Conservation (phyloP, 2,888 invertebrate species). For the Chloromyia formosa region DNA sequence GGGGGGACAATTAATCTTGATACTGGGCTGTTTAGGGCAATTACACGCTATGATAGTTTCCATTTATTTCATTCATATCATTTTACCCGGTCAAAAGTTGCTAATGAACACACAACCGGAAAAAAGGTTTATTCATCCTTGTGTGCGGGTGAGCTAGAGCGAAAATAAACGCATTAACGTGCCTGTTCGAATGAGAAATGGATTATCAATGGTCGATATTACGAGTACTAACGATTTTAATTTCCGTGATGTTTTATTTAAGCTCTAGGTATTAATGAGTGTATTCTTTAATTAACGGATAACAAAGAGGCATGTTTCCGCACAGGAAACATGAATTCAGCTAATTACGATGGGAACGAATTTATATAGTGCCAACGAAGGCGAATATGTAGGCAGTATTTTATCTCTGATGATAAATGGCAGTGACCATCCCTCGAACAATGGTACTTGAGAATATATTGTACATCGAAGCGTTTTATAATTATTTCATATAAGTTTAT, state of each 20-base stretch:
- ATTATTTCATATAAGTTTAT: too few relatives aligned
- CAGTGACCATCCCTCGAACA: too few relatives aligned
- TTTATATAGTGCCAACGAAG: too few relatives aligned
- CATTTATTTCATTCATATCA: slow-evolving; percentile 20
- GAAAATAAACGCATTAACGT: slow-evolving; percentile 7
- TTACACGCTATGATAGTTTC: slow-evolving; percentile 21
- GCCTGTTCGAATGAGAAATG: neutral
- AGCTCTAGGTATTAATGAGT: too few relatives aligned
- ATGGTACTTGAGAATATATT: too few relatives aligned
- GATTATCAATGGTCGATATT: slow-evolving; percentile 1
- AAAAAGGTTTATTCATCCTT: slow-evolving; percentile 1
- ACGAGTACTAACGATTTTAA: slow-evolving; percentile 3
- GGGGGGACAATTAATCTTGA: slow-evolving; percentile 27
- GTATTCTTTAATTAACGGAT: too few relatives aligned
- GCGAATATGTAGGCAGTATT: too few relatives aligned
- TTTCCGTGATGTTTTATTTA: neutral
- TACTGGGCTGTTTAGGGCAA: slow-evolving; percentile 20
- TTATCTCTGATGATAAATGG: too few relatives aligned
- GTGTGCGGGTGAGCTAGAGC: neutral
- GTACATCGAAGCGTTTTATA: too few relatives aligned
- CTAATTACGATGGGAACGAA: too few relatives aligned
- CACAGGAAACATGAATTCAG: too few relatives aligned
- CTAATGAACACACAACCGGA: neutral
- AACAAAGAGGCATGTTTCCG: too few relatives aligned
- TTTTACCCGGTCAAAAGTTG: neutral